Evolutionary conservation across 2,797 vertebrate species (phyloP).

Genomic region (Lateolabrax maculatus): DNA sequence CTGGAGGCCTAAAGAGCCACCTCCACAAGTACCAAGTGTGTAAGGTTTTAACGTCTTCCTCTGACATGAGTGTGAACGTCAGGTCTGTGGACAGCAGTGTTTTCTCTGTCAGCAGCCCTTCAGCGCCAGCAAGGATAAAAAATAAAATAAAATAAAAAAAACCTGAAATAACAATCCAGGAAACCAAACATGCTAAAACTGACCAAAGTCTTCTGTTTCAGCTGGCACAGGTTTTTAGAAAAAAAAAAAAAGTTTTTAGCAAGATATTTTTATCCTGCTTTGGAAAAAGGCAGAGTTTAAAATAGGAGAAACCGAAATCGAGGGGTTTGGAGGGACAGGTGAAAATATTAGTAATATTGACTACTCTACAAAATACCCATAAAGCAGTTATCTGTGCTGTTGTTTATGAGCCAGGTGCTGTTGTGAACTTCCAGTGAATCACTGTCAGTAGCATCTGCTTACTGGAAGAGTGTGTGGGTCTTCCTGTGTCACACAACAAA

Average conservation of each 20-base stretch:
- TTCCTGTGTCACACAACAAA: background rate
- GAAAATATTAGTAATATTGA: conserved; percentile 29
- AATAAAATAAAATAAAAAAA: too few species aligned
- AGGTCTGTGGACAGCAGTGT: conserved; percentile 37
- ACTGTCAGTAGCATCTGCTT: background rate
- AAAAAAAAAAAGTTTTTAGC: conserved; percentile 4
- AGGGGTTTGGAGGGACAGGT: background rate
- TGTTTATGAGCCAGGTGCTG: conserved; percentile 21
- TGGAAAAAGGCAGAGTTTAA: conserved; percentile 12
- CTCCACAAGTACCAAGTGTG: background rate
- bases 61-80: conserved; percentile 19
- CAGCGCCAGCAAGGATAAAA: conserved; percentile 50
- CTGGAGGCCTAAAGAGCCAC: background rate
- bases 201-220: conserved; percentile 41
- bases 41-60: conserved; percentile 13
- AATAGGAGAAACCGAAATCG: conserved; percentile 6
- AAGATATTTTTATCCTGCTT: conserved; percentile 30
- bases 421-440: conserved; percentile 19
- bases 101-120: conserved; percentile 55
- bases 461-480: conserved; percentile 24
- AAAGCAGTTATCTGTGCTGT: background rate
- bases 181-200: conserved; percentile 55
- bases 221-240: conserved; percentile 35
- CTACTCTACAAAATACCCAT: conserved; percentile 6
- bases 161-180: conserved; percentile 55